Evolutionary conservation across 2,113 vertebrate genomes (phyloP).

Genomic region (Erythrocercus mccallii): DNA sequence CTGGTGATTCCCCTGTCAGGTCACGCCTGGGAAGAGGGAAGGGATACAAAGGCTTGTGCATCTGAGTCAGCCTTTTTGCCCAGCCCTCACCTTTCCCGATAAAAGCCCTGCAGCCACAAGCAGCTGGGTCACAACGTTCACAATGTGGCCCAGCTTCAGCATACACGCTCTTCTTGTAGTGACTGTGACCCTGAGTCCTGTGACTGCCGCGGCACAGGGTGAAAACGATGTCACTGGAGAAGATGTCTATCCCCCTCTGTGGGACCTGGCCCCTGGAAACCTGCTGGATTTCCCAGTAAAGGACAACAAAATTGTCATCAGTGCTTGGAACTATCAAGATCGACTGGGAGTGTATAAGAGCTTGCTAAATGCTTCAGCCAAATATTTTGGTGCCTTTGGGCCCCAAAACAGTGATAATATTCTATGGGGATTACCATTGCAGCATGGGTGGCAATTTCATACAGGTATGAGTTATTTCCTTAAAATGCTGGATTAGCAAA

Average conservation of each 20-base stretch:
- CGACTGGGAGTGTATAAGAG: conserved; percentile 81
- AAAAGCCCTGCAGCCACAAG: conserved; percentile 9
- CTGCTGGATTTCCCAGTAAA: conserved; percentile 58
- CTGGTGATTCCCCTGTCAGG: background rate
- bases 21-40: background rate
- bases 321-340: conserved; percentile 78
- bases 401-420: conserved; percentile 67
- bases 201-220: accelerated
- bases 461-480: conserved; percentile 76
- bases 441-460: conserved; percentile 83
- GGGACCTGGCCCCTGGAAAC: conserved; percentile 65
- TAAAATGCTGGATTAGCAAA: background rate
- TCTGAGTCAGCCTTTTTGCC: background rate
- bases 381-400: conserved; percentile 74
- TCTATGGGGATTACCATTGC: conserved; percentile 84
- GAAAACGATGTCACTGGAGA: background rate
- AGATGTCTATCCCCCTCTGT: conserved; percentile 69
- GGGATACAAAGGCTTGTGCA: background rate
- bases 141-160: background rate
- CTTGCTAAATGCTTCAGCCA: conserved; percentile 72
- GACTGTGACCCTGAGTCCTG: background rate
- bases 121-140: background rate
- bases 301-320: conserved; percentile 56
- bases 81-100: background rate
- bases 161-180: background rate